Evolutionary conservation across 2,888 invertebrate species (phyloP).

Genomic region (Chrysotoxum bicinctum): DNA sequence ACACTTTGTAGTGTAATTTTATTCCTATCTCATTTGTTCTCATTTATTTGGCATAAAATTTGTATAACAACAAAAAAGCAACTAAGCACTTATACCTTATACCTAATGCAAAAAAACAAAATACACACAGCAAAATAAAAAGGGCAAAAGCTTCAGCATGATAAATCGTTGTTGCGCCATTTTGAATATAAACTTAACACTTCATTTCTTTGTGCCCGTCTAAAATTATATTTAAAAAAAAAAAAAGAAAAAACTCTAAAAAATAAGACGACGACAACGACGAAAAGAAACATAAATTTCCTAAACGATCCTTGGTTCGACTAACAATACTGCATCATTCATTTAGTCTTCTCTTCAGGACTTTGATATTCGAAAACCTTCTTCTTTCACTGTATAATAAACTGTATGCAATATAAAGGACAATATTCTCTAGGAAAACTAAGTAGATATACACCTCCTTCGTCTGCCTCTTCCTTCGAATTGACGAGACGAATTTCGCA

Average conservation of each 20-base stretch:
- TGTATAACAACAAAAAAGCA: not conserved
- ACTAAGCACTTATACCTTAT: not conserved
- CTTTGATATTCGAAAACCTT: constrained; percentile 1
- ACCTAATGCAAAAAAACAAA: not conserved
- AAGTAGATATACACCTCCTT: not conserved
- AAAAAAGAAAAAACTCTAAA: not conserved
- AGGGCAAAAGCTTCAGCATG: constrained; percentile 34
- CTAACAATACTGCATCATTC: constrained; percentile 58
- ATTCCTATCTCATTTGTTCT: not conserved
- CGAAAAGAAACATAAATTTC: constrained; percentile 54
- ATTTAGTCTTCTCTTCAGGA: constrained; percentile 19
- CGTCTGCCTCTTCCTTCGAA: too few species aligned
- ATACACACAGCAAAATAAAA: not conserved
- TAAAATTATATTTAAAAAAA: constrained; percentile 51
- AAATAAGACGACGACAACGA: not conserved
- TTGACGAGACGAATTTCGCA: constrained; percentile 5
- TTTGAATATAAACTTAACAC: constrained; percentile 70
- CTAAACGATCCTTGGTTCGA: constrained; percentile 63
- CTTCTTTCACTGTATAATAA: not conserved
- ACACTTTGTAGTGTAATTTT: not conserved
- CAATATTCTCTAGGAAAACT: not conserved
- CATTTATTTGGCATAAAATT: not conserved
- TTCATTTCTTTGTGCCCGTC: constrained; percentile 51
- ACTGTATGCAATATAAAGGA: not conserved
- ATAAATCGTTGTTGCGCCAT: constrained; percentile 62